phyloP scores from a whole-genome alignment of 2,113 vertebrate species.

The Meriones unguiculatus region DNA sequence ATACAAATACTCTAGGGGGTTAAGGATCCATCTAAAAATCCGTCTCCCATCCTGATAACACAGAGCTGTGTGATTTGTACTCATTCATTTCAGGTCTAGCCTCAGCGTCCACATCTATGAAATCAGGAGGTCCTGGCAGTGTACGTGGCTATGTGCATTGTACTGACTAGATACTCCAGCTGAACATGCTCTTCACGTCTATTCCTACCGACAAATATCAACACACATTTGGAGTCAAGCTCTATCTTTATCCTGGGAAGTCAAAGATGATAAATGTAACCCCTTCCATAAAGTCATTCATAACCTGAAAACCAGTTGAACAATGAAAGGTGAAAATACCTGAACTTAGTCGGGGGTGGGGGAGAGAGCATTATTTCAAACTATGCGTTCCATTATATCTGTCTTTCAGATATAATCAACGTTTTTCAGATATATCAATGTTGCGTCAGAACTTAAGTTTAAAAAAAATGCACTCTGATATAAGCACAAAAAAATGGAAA shows the following conservation, averaged over 20 bases:
- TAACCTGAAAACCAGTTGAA: background rate
- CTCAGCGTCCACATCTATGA: background rate
- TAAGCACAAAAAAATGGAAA: background rate
- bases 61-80: background rate
- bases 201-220: background rate
- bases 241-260: background rate
- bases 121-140: background rate
- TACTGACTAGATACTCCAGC: background rate
- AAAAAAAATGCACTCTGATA: background rate
- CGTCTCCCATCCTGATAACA: background rate
- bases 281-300: background rate
- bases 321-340: background rate
- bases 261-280: constrained; percentile 25
- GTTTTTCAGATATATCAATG: no score
- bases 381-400: background rate
- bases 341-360: background rate
- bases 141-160: background rate
- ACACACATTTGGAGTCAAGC: background rate
- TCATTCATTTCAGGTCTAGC: background rate
- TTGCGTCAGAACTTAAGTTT: background rate
- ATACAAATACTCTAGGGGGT: background rate
- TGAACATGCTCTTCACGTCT: background rate
- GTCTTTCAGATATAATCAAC: no score
- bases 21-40: background rate
- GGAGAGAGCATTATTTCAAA: background rate